Evolutionary conservation across 2,113 vertebrate species (phyloP).

Genomic region (Daubentonia madagascariensis): DNA sequence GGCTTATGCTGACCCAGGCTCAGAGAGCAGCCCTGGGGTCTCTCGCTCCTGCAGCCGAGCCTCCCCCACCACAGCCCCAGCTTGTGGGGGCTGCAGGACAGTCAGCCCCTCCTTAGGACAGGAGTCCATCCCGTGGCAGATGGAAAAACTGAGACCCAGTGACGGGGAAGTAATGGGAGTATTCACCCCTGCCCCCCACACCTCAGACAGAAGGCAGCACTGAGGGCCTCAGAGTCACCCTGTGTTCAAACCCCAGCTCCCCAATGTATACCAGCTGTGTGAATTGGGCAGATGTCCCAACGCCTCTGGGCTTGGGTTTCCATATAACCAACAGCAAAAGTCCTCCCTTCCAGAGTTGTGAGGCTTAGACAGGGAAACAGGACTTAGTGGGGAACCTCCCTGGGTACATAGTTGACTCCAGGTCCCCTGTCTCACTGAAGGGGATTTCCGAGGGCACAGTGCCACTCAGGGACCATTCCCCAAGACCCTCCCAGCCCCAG

Average conservation of each 20-base stretch:
- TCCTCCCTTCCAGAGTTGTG: neutral
- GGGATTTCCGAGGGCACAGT: neutral
- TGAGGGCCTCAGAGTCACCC: neutral
- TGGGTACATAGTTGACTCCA: neutral
- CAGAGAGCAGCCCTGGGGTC: neutral
- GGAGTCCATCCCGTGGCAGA: neutral
- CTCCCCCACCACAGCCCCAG: neutral
- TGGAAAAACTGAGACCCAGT: neutral
- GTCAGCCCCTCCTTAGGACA: neutral
- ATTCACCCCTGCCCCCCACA: neutral
- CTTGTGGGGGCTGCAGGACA: neutral
- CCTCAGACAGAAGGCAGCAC: neutral
- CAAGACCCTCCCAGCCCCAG: neutral
- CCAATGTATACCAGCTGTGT: accelerated
- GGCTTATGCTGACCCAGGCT: neutral
- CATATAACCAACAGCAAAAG: neutral
- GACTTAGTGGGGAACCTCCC: neutral
- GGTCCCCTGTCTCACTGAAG: neutral
- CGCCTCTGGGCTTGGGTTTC: neutral
- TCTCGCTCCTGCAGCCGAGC: neutral
- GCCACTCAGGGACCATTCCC: neutral
- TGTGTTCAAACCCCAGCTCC: neutral
- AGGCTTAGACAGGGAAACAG: neutral
- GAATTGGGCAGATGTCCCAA: accelerated
- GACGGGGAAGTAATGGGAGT: neutral